Evolutionary conservation across 2,113 vertebrate genomes (phyloP), one percentile per base, ranked within the genome.

Genomic region (Salvator merianae): DNA sequence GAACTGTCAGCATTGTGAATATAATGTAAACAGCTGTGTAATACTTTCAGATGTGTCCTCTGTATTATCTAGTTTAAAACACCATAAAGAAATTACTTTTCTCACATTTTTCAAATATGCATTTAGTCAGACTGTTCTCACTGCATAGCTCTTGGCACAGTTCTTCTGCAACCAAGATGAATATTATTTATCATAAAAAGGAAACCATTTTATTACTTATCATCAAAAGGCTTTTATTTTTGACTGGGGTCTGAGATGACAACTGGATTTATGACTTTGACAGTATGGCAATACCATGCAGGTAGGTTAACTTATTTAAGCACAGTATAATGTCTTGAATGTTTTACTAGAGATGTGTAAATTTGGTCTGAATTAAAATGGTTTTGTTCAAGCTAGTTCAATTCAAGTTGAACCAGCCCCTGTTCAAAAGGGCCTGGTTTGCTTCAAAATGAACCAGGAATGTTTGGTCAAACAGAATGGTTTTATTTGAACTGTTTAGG

Each of bases 221-320:
- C 47, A 50, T 50, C 47, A 50, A 50, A 50, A 50, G 53, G 53
- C 14, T 18, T 55, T 55, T 55, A 32, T 12, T 86, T 89, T 50
- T 30, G 53, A 90, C 62, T 69, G 84, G 84, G 50, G 34, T 81
- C 53, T 74, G 0, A 40, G 87, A 40, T 86, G 75, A 91, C 84
- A 79, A 74, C 50, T 88, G 93, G 78, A 94, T 95, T 91, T 90
- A 93, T 88, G 88, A 77, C 85, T 85, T 59, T 83, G 70, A 55
- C 76, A 83, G 89, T 10, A 93, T 77, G 70, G 30, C 76, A 76
- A 86, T 83, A 81, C 59, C 70, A 85, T 84, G 28, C 40, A 88
- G 79, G 84, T 84, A 83, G 93, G 92, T 96, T 96, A 95, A 95
- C 87, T 95, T 95, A 95, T 95, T 96, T 94, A 93, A 91, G 84